Evolutionary conservation across 1,140 invertebrate genomes (phyloP), one percentile per base, ranked within the genome.

Genomic region (Latrodectus geometricus): DNA sequence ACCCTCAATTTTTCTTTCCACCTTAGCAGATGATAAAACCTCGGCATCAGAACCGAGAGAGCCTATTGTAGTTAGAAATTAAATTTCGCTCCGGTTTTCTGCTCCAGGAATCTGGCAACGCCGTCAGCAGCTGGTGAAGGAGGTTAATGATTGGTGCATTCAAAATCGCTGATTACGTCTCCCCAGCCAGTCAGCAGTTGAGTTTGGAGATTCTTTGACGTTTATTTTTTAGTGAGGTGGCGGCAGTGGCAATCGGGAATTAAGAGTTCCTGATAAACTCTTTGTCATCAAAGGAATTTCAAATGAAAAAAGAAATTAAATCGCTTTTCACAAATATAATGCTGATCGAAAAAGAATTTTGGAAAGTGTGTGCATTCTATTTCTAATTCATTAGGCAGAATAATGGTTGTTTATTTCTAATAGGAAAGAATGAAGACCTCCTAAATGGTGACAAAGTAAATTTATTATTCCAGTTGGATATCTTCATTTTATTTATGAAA

Each of bases 81-180:
- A 80, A 80, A 80, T 80, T 80, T 70, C 66, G 65, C 66, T 69
- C 78, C 21, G 54, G 17, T 56, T 21, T 61, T 56, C 23, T 17
- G 50, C 56, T 61, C 35, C n/a, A 17, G 66, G 68, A 21, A 70
- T 72, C 78, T 80, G 21, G 78, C 68, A 70, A 80, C 50, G 78
- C 66, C 68, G 49, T 9, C 49, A 49, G 68, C 78, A 70, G 78
- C 66, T 69, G 78, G 78, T 20, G 50, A 72, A 72, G 49, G 21
- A 61, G 68, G 78, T 80, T 80, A 80, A 80, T 80, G 78, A 80
- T 80, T 80, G 68, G 78, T 50, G 68, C 68, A 54, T 80, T 70
- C 78, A 70, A 80, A 70, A 80, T 80, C 68, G 78, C 78, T 80
- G 78, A 54, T 70, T 70, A 66, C 66, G 49, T 15, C 35, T 21